Base-by-base conservation (phyloP, 2,888 invertebrate genomes). In the Latheticus oryzae region DNA sequence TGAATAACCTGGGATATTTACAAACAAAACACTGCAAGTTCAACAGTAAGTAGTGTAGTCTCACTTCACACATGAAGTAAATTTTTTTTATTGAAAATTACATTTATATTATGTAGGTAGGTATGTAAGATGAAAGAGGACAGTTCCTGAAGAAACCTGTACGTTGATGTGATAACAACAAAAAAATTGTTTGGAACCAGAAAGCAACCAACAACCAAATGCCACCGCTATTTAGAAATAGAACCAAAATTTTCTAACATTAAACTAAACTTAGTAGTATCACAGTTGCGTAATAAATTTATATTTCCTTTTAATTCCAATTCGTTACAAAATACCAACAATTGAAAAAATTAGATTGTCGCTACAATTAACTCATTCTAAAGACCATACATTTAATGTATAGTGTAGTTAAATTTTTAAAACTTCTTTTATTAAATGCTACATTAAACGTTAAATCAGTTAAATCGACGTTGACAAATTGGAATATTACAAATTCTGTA, bases 21-120 rank as follows among this genome's bases (percentile, higher is more conserved):
- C 69, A 70, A 66, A 67, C 65, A 57, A 50, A 64, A 58, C 62
- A 62, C 64, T 58, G 63, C 55, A 63, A 61, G 63, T 66, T 58
- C 58, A 64, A 64, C 64, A 61, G 62, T 55, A 60, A 63, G 47
- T 62, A 63, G 59, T 58, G 32, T 33, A 50, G 28, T 61, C 52
- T 63, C 63, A 65, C 63, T 58, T 65, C 58, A 61, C 64, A 66
- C 62, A 61, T 45, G 52, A 57, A 61, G 33, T 40, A 42, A 58
- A 30, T 63, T 61, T 40, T n/a, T 50, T 50, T 58, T 51, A 38
- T 52, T 60, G 48, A 59, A 61, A 59, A 45, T 59, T 61, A 59
- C 61, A 65, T 64, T 59, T 64, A 64, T 64, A 64, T 38, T 56
- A 56, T 56, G 61, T 60, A 64, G 26, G 53, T 40, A 21, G 40